Evolutionary conservation across 2,888 invertebrate genomes (phyloP), one percentile per base, ranked within the genome.

Genomic region (Cheilosia vulpina): DNA sequence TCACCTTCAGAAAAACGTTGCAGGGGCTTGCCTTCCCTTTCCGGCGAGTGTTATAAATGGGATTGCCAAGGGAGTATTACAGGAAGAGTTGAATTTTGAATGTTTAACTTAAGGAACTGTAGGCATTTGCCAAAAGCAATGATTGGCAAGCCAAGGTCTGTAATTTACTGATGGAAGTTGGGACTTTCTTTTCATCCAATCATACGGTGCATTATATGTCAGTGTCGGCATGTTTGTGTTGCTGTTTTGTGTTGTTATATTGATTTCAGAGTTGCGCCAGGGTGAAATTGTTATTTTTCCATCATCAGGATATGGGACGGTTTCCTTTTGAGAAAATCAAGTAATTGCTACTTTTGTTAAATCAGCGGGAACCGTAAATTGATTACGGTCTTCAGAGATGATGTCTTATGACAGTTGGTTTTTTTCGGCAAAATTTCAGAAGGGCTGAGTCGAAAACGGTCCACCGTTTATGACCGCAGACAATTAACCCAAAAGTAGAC

Each of bases 191-290:
- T 62, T 52, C 24, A 31, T 38, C 60, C 58, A n/a, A 63, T 60
- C 69, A 53, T 65, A 72, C 43, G 58, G 69, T 75, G 65, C 65
- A 71, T 69, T 80, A 11, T 52, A 15, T 52, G 52, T 52, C 52
- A 21, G 80, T 80, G 71, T 53, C 55, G 80, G 84, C 71, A 84
- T 84, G 84, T 84, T 84, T 84, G 75, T 80, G 75, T 84, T 84
- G 71, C 76, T 84, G 84, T 84, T 84, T 80, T 66, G 19, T 84
- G 84, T 84, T 80, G 80, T 80, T 84, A 71, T 84, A 84, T 84
- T 75, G n/a, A 80, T 84, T 84, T 80, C 84, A 76, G 1, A 68
- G 53, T 31, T 31, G 50, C 34, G 38, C 4, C 38, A 17, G 47
- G 53, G 63, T 63, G 34, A 34, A 53, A 27, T 45, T 52, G 41